A percentile compares a stretch with the other conserved stretches of the same genome.
These are phyloP conservation scores for Agriopis leucophaearia DNA, from an alignment of 2,888 invertebrate species.

Conservation along the genomic window DNA sequence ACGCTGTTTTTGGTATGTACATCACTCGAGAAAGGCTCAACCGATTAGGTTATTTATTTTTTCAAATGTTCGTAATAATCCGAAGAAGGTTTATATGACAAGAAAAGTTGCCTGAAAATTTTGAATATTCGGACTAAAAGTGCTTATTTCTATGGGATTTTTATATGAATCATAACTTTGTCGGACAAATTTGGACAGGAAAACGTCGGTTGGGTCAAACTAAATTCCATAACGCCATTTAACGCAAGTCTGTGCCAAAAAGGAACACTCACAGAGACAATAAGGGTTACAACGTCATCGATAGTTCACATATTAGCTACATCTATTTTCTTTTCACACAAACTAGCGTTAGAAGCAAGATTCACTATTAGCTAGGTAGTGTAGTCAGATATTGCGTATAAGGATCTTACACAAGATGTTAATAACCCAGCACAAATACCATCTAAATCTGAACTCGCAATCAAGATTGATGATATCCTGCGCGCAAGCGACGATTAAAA, in stretches of 20 bases:
- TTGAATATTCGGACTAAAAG: no score
- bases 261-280: not conserved
- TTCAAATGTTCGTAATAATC: no score
- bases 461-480: constrained; percentile 50
- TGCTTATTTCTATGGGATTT: no score
- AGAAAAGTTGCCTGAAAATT: no score
- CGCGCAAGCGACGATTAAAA: constrained; percentile 38
- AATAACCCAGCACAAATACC: constrained; percentile 37
- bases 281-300: not conserved
- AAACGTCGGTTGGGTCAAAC: no score
- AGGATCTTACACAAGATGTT: constrained; percentile 30
- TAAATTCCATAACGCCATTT: no score
- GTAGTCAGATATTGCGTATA: not conserved
- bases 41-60: no score
- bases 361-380: not conserved
- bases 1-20: no score
- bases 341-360: not conserved
- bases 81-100: no score
- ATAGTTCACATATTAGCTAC: not conserved
- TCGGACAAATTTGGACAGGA: no score
- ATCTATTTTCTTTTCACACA: not conserved
- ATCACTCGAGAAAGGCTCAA: no score
- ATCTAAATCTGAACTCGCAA: constrained; percentile 43
- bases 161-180: no score
- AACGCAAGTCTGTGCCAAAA: not conserved